Evolutionary conservation across 2,888 invertebrate species (phyloP).

Genomic region (Cremastobaeus sp.): DNA sequence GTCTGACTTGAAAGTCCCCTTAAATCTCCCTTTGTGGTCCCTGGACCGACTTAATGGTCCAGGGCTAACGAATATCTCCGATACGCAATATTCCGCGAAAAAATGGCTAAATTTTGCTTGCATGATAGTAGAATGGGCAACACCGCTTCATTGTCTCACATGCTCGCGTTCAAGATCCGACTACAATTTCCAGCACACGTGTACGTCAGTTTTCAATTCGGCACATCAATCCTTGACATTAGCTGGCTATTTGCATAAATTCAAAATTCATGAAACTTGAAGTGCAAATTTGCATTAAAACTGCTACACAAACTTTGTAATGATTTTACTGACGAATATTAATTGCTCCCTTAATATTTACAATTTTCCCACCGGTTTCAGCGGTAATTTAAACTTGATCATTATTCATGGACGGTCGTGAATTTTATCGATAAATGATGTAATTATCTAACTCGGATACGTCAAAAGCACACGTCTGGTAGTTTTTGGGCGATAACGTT

Average conservation of each 20-base stretch:
- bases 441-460: not conserved
- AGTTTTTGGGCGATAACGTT: too few species aligned
- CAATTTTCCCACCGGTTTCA: not conserved
- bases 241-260: conserved; percentile 31
- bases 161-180: too few species aligned
- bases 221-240: conserved; percentile 40
- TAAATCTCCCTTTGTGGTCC: too few species aligned
- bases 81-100: too few species aligned
- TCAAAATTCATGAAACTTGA: conserved; percentile 35
- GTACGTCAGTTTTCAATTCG: conserved; percentile 30
- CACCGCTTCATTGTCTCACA: too few species aligned
- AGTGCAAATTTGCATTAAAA: conserved; percentile 24
- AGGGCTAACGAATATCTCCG: too few species aligned
- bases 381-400: conserved; percentile 1
- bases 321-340: conserved; percentile 9
- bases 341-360: conserved; percentile 15
- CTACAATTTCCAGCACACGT: conserved; percentile 37
- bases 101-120: too few species aligned
- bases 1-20: too few species aligned
- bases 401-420: too few species aligned
- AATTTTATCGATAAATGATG: not conserved
- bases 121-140: too few species aligned
- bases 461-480: too few species aligned
- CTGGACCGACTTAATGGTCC: too few species aligned
- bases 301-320: conserved; percentile 8